These are phyloP conservation scores for Herpetotheres cachinnans DNA, from an alignment of 2,113 vertebrate species.

Conservation along the genomic window DNA sequence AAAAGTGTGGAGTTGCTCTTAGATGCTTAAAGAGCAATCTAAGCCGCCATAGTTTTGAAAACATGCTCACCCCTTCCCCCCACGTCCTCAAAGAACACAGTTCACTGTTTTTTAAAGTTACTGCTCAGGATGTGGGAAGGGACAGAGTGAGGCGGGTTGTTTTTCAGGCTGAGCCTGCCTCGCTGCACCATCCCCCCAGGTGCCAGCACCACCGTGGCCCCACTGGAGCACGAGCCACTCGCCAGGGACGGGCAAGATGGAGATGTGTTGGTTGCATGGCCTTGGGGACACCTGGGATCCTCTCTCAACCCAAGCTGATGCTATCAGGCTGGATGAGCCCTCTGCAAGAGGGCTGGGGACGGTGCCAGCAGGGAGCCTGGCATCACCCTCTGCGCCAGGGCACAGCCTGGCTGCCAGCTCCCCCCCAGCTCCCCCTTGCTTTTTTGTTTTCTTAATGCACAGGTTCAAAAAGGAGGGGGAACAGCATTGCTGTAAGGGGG, in stretches of 20 bases:
- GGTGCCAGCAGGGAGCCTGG: not conserved
- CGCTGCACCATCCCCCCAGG: not conserved
- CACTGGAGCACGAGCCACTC: not conserved
- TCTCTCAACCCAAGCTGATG: rapidly evolving
- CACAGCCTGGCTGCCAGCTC: not conserved
- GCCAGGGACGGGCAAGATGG: not conserved
- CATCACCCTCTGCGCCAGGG: not conserved
- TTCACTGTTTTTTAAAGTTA: not conserved
- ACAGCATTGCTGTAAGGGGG: not conserved
- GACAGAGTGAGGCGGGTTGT: rapidly evolving
- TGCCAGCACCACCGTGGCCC: not conserved
- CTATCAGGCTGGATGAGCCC: not conserved
- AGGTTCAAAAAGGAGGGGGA: not conserved
- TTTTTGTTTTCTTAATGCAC: not conserved
- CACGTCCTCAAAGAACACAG: not conserved
- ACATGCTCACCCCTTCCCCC: not conserved
- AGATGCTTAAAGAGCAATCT: not conserved
- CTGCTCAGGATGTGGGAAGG: conserved; percentile 23
- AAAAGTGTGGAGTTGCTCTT: not conserved
- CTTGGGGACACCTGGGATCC: not conserved
- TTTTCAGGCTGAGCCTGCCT: not conserved
- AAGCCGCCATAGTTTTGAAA: not conserved
- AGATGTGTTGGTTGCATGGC: rapidly evolving
- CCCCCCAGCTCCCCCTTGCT: too few species aligned
- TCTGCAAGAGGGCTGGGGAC: not conserved